These are phyloP conservation scores for Idaea biselata DNA, from an alignment of 2,888 invertebrate genomes.

Conservation along the genomic window DNA sequence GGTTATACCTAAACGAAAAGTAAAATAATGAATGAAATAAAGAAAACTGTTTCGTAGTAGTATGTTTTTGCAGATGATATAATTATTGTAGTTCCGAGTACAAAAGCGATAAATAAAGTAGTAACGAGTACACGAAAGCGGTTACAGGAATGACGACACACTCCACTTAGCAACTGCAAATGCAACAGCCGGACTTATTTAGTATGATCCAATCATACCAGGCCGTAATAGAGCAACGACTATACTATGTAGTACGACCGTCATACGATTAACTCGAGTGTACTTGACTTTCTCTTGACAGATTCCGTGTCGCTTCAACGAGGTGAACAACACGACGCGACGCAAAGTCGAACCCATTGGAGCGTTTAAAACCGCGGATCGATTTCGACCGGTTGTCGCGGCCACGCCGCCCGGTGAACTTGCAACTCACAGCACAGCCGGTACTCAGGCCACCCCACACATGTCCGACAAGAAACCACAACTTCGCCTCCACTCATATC, in stretches of 20 bases:
- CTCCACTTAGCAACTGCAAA: constrained; percentile 53
- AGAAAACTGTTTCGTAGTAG: not conserved
- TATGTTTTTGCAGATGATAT: not conserved
- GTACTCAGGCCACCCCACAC: constrained; percentile 44
- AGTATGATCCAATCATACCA: constrained; percentile 66
- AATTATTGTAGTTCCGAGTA: not conserved
- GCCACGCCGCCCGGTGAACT: constrained; percentile 43
- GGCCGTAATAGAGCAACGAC: constrained; percentile 57
- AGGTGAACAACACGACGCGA: constrained; percentile 69
- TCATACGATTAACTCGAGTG: constrained; percentile 49
- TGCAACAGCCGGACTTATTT: constrained; percentile 57
- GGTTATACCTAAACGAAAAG: not conserved
- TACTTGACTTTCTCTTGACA: constrained; percentile 74
- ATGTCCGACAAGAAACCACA: constrained; percentile 19
- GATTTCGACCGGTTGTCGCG: constrained; percentile 58
- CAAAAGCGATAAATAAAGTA: not conserved
- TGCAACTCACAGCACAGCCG: constrained; percentile 51
- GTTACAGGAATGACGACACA: constrained; percentile 50
- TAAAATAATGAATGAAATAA: too few species aligned
- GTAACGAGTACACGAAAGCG: constrained; percentile 33
- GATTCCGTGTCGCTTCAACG: constrained; percentile 72
- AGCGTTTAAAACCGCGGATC: constrained; percentile 66
- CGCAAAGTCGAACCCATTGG: constrained; percentile 63
- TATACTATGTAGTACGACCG: constrained; percentile 58
- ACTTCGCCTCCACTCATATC: not conserved